A percentile compares a stretch with the other conserved stretches of the same genome.
phyloP scores from a whole-genome alignment of 1,140 invertebrate species.

The Lepidurus arcticus region DNA sequence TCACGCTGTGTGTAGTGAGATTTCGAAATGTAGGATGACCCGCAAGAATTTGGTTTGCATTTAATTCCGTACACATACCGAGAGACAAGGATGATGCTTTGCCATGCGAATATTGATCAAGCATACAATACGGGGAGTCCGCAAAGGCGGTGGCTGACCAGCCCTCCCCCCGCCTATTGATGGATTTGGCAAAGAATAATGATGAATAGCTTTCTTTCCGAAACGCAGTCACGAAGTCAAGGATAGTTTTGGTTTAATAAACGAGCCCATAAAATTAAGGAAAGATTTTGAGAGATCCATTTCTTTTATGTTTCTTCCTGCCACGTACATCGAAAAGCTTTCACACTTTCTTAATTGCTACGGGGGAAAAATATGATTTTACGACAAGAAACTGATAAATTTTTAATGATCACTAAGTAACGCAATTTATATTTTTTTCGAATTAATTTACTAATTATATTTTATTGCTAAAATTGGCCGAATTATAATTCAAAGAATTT shows the following conservation, averaged over 20 bases:
- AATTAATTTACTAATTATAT: too few species aligned
- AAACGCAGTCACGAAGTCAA: background rate
- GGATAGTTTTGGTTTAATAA: background rate
- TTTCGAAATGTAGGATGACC: background rate
- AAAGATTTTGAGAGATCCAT: too few species aligned
- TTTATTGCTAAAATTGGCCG: too few species aligned
- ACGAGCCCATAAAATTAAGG: background rate
- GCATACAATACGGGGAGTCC: background rate
- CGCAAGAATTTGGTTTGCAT: background rate
- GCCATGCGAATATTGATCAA: slow-evolving; percentile 18
- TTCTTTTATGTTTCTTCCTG: too few species aligned
- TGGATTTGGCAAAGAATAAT: background rate
- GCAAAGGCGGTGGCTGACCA: slow-evolving; percentile 7
- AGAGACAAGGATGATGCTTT: background rate
- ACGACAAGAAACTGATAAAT: too few species aligned
- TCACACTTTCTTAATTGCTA: too few species aligned
- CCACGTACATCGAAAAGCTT: too few species aligned
- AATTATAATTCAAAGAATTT: too few species aligned
- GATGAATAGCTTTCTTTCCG: background rate
- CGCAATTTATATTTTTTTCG: too few species aligned
- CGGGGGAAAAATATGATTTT: too few species aligned
- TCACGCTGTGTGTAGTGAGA: background rate
- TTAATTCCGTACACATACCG: background rate
- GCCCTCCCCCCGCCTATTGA: background rate
- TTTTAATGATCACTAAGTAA: too few species aligned